A percentile compares a stretch with the other conserved stretches of the same genome.
These are phyloP conservation scores for Lagria hirta DNA, from an alignment of 2,888 invertebrate genomes.

Conservation along the genomic window DNA sequence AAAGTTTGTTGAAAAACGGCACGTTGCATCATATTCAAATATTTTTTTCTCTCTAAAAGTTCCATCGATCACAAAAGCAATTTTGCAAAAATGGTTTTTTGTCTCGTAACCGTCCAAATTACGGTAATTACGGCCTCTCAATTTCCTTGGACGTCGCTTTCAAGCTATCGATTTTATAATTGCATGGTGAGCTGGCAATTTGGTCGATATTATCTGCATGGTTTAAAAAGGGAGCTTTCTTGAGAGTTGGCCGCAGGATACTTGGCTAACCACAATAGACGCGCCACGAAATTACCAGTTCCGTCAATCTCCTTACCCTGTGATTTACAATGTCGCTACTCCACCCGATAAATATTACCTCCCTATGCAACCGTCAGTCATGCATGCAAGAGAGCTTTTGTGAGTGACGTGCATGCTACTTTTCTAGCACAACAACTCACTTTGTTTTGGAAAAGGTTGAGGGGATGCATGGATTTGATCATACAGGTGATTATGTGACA, in stretches of 20 bases:
- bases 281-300: conserved; percentile 40
- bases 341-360: conserved; percentile 41
- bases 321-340: conserved; percentile 43
- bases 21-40: too few relatives aligned
- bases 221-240: conserved; percentile 14
- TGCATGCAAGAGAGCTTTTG: conserved; percentile 32
- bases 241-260: conserved; percentile 25
- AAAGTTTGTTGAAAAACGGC: too few relatives aligned
- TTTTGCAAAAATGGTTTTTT: too few relatives aligned
- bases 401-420: conserved; percentile 33
- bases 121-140: conserved; percentile 20
- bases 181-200: conserved; percentile 19
- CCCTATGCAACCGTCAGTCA: conserved; percentile 34
- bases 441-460: too few relatives aligned
- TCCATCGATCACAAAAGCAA: too few relatives aligned
- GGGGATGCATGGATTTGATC: too few relatives aligned
- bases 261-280: conserved; percentile 36
- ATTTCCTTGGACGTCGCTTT: conserved; percentile 18
- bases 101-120: conserved; percentile 10
- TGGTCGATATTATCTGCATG: conserved; percentile 19
- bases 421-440: conserved; percentile 37
- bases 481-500: too few relatives aligned
- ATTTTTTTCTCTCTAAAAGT: too few relatives aligned
- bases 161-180: conserved; percentile 23
- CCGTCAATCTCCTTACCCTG: conserved; percentile 34